Evolutionary conservation across 2,113 vertebrate species (phyloP).

Genomic region (Lampris incognitus): DNA sequence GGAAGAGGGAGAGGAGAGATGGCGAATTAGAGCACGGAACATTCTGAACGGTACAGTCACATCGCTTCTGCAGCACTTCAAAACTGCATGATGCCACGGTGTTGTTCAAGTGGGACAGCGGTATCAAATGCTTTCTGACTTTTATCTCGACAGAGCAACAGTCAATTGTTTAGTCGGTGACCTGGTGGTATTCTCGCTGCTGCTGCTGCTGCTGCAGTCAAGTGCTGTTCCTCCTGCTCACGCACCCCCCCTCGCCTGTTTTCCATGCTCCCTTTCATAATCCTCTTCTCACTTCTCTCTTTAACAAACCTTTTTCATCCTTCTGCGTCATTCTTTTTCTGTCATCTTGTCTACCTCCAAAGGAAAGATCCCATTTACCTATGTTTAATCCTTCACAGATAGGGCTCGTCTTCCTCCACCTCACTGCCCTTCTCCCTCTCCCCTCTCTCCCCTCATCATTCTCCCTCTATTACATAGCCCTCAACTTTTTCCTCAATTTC

Average conservation of each 20-base stretch:
- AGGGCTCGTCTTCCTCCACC: constrained; percentile 5
- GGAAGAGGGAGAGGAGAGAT: too few relatives aligned
- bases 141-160: too few relatives aligned
- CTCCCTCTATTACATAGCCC: constrained; percentile 8
- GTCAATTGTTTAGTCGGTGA: too few relatives aligned
- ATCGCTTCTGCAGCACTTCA: too few relatives aligned
- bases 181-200: too few relatives aligned
- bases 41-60: too few relatives aligned
- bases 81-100: too few relatives aligned
- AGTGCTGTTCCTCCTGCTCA: constrained; percentile 32
- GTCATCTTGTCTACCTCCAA: constrained; percentile 4
- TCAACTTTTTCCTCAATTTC: constrained; percentile 36
- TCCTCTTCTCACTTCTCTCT: constrained; percentile 22
- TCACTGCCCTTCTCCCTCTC: constrained; percentile 13
- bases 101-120: too few relatives aligned
- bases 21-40: too few relatives aligned
- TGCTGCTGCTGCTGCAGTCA: not conserved
- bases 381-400: constrained; percentile 29
- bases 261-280: constrained; percentile 37
- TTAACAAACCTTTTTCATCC: constrained; percentile 24
- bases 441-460: not conserved
- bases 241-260: constrained; percentile 34
- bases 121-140: too few relatives aligned
- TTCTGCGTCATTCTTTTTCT: not conserved
- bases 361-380: constrained; percentile 55